phyloP scores from a whole-genome alignment of 2,888 invertebrate genomes.

The Callinectes sapidus region DNA sequence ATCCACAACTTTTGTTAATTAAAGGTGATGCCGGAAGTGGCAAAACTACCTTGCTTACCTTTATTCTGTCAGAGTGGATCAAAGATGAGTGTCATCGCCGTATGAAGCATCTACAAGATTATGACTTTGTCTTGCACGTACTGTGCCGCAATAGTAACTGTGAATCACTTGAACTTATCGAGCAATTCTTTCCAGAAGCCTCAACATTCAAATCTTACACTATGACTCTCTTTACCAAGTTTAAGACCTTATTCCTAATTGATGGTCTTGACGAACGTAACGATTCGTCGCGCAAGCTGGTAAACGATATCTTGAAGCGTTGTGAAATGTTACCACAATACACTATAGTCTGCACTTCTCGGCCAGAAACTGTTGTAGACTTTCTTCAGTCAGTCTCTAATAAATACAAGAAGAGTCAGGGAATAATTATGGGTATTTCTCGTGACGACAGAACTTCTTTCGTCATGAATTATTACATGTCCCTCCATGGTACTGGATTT shows the following conservation, averaged over 20 bases:
- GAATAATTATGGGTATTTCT: not conserved
- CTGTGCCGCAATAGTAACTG: not conserved
- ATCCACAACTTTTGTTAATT: not conserved
- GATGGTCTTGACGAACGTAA: constrained; percentile 4
- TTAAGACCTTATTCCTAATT: not conserved
- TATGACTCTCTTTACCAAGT: not conserved
- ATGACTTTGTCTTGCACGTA: not conserved
- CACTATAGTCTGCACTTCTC: not conserved
- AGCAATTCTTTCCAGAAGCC: not conserved
- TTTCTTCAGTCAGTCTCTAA: not conserved
- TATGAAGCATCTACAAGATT: not conserved
- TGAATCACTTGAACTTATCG: not conserved
- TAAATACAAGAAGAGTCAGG: not conserved
- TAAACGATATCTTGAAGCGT: not conserved
- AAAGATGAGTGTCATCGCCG: not conserved
- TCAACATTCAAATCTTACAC: not conserved
- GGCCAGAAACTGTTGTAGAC: not conserved
- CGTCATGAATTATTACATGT: not conserved
- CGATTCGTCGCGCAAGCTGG: not conserved
- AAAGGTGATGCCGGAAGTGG: not conserved
- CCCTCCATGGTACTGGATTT: not conserved
- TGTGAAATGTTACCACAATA: not conserved
- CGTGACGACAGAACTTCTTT: not conserved
- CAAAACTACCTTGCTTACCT: not conserved
- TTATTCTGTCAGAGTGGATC: not conserved